A percentile compares a stretch with the other conserved stretches of the same genome.
Evolutionary conservation across 1,140 invertebrate species (phyloP).

Genomic region (Pseudomyrmex dendroicus): DNA sequence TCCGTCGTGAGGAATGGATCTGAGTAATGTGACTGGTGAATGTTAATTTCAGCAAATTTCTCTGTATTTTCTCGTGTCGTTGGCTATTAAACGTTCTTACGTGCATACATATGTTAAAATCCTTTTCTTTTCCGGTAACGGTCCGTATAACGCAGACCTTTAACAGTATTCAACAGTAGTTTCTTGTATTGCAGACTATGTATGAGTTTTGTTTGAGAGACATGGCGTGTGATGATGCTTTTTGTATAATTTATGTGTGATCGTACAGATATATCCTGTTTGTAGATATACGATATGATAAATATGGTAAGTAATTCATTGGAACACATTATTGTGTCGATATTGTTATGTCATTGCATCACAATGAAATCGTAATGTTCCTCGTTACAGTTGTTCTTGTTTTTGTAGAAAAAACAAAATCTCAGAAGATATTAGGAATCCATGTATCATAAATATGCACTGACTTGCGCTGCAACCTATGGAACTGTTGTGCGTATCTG

Average conservation of each 20-base stretch:
- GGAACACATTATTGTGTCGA: not conserved
- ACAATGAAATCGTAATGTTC: too few relatives aligned
- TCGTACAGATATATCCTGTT: too few relatives aligned
- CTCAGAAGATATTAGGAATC: constrained; percentile 2
- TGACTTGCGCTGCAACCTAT: constrained; percentile 25
- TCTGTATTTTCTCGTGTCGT: not conserved
- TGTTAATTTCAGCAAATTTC: constrained; percentile 1
- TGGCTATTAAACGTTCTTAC: not conserved
- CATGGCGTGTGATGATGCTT: not conserved
- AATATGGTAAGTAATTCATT: constrained; percentile 7
- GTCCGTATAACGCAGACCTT: not conserved
- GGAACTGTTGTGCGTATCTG: constrained; percentile 28
- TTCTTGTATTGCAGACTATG: not conserved
- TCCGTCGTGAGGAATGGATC: not conserved
- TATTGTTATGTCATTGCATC: not conserved
- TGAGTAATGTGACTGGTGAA: not conserved
- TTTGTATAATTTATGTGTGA: constrained; percentile 22
- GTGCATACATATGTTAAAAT: not conserved
- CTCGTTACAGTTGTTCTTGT: not conserved
- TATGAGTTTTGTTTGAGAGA: not conserved
- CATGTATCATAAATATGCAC: constrained; percentile 49
- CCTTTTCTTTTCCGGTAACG: not conserved
- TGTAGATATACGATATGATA: not conserved
- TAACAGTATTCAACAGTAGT: not conserved
- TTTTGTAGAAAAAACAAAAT: constrained; percentile 9